phyloP scores from a whole-genome alignment of 2,797 vertebrate species.

The Phrynocephalus vlangalii region DNA sequence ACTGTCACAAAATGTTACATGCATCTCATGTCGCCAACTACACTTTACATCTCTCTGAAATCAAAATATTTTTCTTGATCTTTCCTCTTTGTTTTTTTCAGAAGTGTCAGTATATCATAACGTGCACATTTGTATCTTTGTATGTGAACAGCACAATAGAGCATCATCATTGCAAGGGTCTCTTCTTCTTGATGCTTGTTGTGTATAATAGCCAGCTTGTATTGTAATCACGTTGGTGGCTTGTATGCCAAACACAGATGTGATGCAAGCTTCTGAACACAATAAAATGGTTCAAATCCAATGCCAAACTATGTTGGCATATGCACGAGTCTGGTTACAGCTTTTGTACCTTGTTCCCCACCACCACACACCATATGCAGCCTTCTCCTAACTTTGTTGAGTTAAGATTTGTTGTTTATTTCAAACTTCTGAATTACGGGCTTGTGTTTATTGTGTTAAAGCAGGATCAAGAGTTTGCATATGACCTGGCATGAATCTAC shows the following conservation, averaged over 20 bases:
- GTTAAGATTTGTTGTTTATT: background rate
- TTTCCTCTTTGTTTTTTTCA: constrained; percentile 31
- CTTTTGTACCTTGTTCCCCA: background rate
- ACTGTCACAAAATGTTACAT: constrained; percentile 57
- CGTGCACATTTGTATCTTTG: constrained; percentile 15
- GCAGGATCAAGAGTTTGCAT: background rate
- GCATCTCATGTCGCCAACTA: constrained; percentile 43
- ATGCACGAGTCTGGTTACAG: background rate
- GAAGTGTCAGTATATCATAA: constrained; percentile 22
- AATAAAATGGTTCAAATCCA: background rate
- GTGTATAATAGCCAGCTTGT: constrained; percentile 7
- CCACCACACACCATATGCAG: background rate
- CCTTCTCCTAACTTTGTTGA: background rate
- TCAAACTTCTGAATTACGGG: background rate
- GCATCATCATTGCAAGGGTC: constrained; percentile 22
- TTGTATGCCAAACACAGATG: constrained; percentile 31
- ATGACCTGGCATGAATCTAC: constrained; percentile 18
- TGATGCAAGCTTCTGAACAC: background rate
- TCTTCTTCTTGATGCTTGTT: background rate
- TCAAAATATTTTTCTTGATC: constrained; percentile 30
- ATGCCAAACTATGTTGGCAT: background rate
- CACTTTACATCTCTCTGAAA: constrained; percentile 7
- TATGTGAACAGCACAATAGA: constrained; percentile 18
- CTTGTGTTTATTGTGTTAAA: constrained; percentile 12
- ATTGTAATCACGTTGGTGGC: background rate